Percentiles rank a stretch among this genome's conserved stretches.
phyloP scores from a whole-genome alignment of 2,888 invertebrate species.

The Latrodectus elegans region DNA sequence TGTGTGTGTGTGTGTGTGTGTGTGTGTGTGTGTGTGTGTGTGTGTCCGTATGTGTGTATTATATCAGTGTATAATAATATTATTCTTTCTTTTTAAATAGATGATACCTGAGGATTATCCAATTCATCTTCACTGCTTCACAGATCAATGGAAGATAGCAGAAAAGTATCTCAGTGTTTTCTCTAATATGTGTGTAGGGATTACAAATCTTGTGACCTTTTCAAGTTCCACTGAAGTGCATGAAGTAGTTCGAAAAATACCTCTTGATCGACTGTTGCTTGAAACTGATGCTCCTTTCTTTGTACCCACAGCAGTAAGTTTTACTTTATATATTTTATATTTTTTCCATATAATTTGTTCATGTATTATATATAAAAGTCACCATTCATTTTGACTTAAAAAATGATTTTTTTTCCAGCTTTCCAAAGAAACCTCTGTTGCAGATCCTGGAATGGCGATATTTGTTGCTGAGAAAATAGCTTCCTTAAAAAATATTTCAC shows the following conservation, averaged over 20 bases:
- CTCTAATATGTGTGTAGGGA: constrained; percentile 75
- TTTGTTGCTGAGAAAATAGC: constrained; percentile 75
- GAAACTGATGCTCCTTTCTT: constrained; percentile 78
- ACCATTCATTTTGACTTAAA: background rate
- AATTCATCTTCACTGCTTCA: constrained; percentile 77
- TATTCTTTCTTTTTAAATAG: constrained; percentile 68
- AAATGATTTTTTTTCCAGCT: constrained; percentile 70
- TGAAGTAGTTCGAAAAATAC: constrained; percentile 74
- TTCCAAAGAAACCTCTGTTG: constrained; percentile 71
- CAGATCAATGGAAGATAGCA: constrained; percentile 74
- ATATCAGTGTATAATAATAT: background rate
- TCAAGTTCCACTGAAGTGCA: constrained; percentile 71
- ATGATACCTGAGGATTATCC: constrained; percentile 73
- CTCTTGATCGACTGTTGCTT: constrained; percentile 75
- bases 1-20: too few species aligned
- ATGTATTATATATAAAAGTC: too few species aligned
- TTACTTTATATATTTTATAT: background rate
- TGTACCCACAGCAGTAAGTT: constrained; percentile 73
- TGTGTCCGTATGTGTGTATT: too few species aligned
- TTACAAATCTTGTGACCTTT: constrained; percentile 75
- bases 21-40: too few species aligned
- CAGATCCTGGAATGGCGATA: constrained; percentile 75
- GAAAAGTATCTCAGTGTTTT: constrained; percentile 75
- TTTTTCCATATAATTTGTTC: background rate
- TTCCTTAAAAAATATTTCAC: constrained; percentile 72